phyloP scores from a whole-genome alignment of 2,797 vertebrate species.

The Pteropus rufus region DNA sequence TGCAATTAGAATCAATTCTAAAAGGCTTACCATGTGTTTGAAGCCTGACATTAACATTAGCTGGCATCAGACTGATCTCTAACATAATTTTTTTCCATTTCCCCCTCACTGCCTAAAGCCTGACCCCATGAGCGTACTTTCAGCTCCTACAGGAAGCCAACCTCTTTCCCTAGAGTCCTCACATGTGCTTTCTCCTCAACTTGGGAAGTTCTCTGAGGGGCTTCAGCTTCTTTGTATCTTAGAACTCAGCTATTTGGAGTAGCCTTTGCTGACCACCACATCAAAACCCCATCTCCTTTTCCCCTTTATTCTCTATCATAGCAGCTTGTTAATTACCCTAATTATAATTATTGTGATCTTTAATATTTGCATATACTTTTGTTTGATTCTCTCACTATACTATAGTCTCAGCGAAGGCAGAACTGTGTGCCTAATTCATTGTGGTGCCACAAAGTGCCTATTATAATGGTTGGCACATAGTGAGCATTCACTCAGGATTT shows the following conservation, averaged over 20 bases:
- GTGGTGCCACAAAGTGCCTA: neutral
- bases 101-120: neutral
- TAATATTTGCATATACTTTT: neutral
- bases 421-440: neutral
- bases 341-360: neutral
- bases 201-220: neutral
- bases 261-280: neutral
- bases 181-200: neutral
- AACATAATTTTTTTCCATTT: neutral
- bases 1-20: neutral
- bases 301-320: neutral
- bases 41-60: neutral
- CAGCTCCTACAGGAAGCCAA: neutral
- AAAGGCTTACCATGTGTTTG: neutral
- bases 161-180: neutral
- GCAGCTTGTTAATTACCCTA: neutral
- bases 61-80: neutral
- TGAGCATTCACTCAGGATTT: neutral
- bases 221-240: neutral
- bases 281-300: neutral
- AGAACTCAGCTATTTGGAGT: neutral
- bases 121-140: neutral
- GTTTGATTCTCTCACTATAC: neutral
- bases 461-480: neutral
- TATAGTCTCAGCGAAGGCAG: rapidly evolving